Evolutionary conservation across 2,113 vertebrate species (phyloP).

Genomic region (Ginglymostoma cirratum): DNA sequence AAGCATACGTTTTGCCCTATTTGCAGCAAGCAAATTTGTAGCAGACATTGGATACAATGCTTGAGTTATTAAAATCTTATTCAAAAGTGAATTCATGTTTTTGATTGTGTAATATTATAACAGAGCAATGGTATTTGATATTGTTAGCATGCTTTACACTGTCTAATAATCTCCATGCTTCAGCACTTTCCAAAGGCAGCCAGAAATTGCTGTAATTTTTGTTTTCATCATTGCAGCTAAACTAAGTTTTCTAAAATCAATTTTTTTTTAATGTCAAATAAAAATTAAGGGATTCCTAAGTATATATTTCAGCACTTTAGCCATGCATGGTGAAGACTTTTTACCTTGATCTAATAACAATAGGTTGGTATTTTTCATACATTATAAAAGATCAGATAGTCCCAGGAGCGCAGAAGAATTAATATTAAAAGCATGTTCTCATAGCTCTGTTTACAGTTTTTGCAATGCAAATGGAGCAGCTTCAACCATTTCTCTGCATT

Average conservation of each 20-base stretch:
- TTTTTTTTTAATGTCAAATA: neutral
- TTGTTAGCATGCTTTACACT: neutral
- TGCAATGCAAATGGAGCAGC: conserved; percentile 4
- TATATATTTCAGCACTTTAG: neutral
- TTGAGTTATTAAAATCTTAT: neutral
- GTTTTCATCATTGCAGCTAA: neutral
- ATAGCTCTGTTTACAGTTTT: neutral
- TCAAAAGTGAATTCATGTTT: neutral
- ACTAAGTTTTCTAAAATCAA: neutral
- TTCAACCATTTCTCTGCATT: neutral
- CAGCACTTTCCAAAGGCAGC: neutral
- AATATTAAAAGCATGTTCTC: conserved; percentile 16
- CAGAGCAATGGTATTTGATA: neutral
- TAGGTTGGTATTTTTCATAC: conserved; percentile 1
- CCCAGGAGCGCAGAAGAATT: neutral
- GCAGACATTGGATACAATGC: no score
- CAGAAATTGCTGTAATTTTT: neutral
- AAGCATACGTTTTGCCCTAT: neutral
- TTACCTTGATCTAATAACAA: conserved; percentile 20
- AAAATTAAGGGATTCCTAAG: neutral
- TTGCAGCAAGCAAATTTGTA: neutral
- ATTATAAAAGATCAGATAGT: conserved; percentile 25
- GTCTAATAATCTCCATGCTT: neutral
- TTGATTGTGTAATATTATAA: neutral
- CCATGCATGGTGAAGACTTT: neutral